These are phyloP conservation scores for Zaprionus lineosus DNA, from an alignment of 2,888 invertebrate genomes.

Conservation along the genomic window DNA sequence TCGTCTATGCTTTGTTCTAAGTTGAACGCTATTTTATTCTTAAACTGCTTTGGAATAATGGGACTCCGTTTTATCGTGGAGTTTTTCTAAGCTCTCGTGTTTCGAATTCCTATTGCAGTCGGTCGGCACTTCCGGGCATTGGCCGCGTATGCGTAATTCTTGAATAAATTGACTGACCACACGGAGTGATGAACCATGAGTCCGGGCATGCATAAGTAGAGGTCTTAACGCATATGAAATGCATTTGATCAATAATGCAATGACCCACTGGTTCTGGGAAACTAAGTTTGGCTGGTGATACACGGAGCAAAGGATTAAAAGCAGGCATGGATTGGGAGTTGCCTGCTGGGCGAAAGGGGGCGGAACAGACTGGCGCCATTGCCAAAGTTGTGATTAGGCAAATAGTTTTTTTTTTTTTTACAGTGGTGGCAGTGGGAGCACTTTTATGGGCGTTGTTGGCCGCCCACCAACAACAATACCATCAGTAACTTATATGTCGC, in stretches of 20 bases:
- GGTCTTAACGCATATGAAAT: conserved; percentile 49
- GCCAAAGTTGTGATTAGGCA: conserved; percentile 53
- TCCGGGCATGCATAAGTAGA: conserved; percentile 54
- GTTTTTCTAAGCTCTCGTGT: no score
- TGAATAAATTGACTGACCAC: conserved; percentile 54
- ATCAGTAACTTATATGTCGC: conserved; percentile 46
- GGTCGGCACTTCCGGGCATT: no score
- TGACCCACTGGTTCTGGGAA: conserved; percentile 45
- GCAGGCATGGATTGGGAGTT: background rate
- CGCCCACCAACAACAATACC: conserved; percentile 7
- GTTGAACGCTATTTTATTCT: no score
- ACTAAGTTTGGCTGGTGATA: background rate
- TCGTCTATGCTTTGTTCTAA: no score
- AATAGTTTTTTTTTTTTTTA: conserved; percentile 30
- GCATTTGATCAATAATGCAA: conserved; percentile 79
- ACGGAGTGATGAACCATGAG: conserved; percentile 4
- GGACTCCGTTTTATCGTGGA: no score
- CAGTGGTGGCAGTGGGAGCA: background rate
- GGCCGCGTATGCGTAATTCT: conserved; percentile 57
- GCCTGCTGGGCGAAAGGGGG: conserved; percentile 2
- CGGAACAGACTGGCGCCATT: conserved; percentile 53
- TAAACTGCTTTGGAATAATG: no score
- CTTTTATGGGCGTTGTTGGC: conserved; percentile 4
- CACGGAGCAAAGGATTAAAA: background rate
- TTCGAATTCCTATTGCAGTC: no score